Base-by-base conservation (phyloP, 30 jellyfish, hydroid and myxozoan genomes). In the Morbakka virulenta region DNA sequence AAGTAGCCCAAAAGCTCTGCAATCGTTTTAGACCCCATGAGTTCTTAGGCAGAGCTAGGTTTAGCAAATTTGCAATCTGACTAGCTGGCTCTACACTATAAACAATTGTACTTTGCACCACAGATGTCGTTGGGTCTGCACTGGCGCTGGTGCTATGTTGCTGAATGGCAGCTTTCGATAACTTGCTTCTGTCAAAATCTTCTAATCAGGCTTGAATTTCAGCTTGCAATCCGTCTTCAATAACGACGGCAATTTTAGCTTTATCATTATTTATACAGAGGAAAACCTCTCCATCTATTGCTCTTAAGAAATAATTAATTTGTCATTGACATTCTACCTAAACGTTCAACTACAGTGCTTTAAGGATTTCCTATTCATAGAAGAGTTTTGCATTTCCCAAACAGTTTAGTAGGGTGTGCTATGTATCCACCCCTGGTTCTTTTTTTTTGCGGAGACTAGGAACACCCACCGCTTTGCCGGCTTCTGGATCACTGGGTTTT, bases 1-100 rank as follows among this genome's bases (percentile, higher is more conserved):
- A 74, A n/a, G 85, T 61, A 36, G 52, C 85, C 85, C 85, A 74
- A 51, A 51, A 74, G 52, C 61, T 66, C 22, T 74, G 85, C 85
- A 74, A 74, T 41, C 61, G 20, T 31, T 48, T 74, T 17, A 76
- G 77, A 28, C 61, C 77, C 48, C 85, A 74, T 4, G 74, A 61
- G 52, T 17, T 28, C 27, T 72, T 72, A 20, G 84, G 84, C 36
- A 72, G 26, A 25, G 32, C 62, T 21, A 36, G 74, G 30, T 51
- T 72, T 33, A 61, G 84, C 74, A 72, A 50, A 32, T 72, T 48
- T 28, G 84, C 73, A 36, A 48, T 72, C 22, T 72, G 74, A 36
- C 52, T 35, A 11, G 79, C 62, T 28, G 13, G 67, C 67, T 4
- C 17, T 64, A 21, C 41, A 1, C 75, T 28, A 28, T 63, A 63